Percentiles rank a stretch among this genome's conserved stretches.
phyloP scores from a whole-genome alignment of 1,140 invertebrate species.

The Colletes gigas region DNA sequence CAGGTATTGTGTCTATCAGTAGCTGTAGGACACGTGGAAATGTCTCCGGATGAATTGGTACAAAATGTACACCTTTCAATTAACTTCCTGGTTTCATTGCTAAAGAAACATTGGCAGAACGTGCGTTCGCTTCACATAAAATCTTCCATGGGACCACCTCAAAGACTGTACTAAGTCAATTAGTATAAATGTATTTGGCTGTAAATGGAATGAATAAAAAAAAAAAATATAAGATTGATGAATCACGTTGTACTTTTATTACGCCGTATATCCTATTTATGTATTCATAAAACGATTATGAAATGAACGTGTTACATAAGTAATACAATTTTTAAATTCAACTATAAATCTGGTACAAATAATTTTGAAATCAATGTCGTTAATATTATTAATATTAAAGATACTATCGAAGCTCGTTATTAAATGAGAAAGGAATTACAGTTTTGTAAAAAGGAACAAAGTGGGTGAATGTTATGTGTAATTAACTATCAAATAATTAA shows the following conservation, averaged over 20 bases:
- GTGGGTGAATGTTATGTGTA: too few species aligned
- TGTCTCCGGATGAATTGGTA: constrained; percentile 96
- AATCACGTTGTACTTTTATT: not conserved
- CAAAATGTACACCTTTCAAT: constrained; percentile 98
- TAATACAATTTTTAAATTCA: too few species aligned
- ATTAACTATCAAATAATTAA: too few species aligned
- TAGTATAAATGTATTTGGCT: constrained; percentile 34
- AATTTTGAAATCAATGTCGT: too few species aligned
- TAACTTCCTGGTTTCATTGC: constrained; percentile 99
- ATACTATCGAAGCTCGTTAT: too few species aligned
- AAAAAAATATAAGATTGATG: not conserved
- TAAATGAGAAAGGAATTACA: too few species aligned
- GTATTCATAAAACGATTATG: too few species aligned
- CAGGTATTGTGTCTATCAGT: constrained; percentile 98
- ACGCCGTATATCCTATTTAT: too few species aligned
- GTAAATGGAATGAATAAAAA: constrained; percentile 26
- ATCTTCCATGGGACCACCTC: constrained; percentile 98
- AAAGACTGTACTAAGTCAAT: constrained; percentile 94
- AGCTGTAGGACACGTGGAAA: constrained; percentile 98
- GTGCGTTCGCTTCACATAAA: constrained; percentile 99
- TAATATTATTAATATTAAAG: too few species aligned
- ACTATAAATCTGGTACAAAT: too few species aligned
- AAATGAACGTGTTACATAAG: too few species aligned
- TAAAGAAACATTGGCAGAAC: constrained; percentile 99
- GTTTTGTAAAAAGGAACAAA: too few species aligned